These are phyloP conservation scores for Hirundichthys speculiger DNA, from an alignment of 2,113 vertebrate species.

Conservation along the genomic window DNA sequence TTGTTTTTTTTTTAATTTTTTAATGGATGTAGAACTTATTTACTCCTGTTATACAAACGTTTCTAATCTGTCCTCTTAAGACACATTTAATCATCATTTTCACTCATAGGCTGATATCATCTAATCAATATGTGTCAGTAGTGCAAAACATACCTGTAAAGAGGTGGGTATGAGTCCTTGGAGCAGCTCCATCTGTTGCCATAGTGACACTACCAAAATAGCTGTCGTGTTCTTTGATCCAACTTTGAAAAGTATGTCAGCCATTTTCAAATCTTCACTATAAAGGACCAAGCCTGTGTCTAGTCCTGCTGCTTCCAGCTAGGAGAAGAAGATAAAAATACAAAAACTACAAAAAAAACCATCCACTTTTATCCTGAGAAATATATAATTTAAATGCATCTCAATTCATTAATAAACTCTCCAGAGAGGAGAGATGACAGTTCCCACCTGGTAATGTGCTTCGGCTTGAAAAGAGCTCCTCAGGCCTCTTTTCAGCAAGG, in stretches of 20 bases:
- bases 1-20: too few species aligned
- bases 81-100: too few species aligned
- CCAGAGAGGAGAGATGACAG: not conserved
- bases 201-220: conserved; percentile 65
- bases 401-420: not conserved
- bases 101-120: not conserved
- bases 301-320: conserved; percentile 67
- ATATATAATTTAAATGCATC: not conserved
- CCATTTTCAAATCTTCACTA: conserved; percentile 63
- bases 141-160: conserved; percentile 72
- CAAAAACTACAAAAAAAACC: not conserved
- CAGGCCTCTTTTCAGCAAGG: conserved; percentile 70
- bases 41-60: too few species aligned
- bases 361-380: not conserved
- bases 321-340: conserved; percentile 11
- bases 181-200: conserved; percentile 75
- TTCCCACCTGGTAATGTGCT: conserved; percentile 80
- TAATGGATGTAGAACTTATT: too few species aligned
- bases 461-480: conserved; percentile 65
- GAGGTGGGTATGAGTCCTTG: conserved; percentile 66
- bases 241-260: conserved; percentile 64
- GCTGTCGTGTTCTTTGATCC: conserved; percentile 47
- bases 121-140: not conserved
- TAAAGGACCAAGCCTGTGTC: conserved; percentile 56
- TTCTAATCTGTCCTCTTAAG: too few species aligned